Base-by-base conservation (phyloP, 1,140 invertebrate species). In the Caenorhabditis elegans region DNA sequence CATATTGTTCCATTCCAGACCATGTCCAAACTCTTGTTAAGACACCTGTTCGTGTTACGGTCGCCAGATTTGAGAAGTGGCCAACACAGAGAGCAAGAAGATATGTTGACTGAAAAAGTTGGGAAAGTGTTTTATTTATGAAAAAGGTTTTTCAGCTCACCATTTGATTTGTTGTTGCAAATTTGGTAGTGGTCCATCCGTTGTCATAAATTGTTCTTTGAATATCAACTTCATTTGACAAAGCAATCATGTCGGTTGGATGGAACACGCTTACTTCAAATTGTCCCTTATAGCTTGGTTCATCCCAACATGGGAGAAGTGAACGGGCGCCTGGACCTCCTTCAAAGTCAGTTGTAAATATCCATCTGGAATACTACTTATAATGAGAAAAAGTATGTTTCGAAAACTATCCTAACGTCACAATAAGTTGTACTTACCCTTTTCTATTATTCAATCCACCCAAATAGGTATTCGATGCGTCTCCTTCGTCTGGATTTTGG, bases 271-370 rank as follows among this genome's bases (percentile, higher is more conserved):
- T 5, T 43, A 84, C 55, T 3, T 3, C 13, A 46, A 83, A 84
- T 22, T 17, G 24, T 47, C 83, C 83, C 75, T 84, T 84, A 51
- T 84, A 84, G 22, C 49, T 83, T 0, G 83, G 83, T 31, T 84
- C 83, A 53, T 84, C 83, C 28, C 80, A 83, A 51, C 83, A 84
- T 24, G 83, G 83, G 22, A 83, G 75, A 22, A 84, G 53, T 26
- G 83, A 84, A 15, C 83, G 65, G n/a, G 76, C 48, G 0, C 60
- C 51, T n/a, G 83, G 39, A 11, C 82, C 83, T 43, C 76, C 55
- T 26, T 60, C 49, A 31, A 84, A 84, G 22, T 78, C 65, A 10
- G 83, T 84, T 15, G 47, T 60, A 11, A 84, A 76, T n/a, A 84
- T 79, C 43, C 47, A 78, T 31, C 82, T 79, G 28, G 34, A 60